Conservation (phyloP, 1,140 invertebrate species). For the Bombus pascuorum region DNA sequence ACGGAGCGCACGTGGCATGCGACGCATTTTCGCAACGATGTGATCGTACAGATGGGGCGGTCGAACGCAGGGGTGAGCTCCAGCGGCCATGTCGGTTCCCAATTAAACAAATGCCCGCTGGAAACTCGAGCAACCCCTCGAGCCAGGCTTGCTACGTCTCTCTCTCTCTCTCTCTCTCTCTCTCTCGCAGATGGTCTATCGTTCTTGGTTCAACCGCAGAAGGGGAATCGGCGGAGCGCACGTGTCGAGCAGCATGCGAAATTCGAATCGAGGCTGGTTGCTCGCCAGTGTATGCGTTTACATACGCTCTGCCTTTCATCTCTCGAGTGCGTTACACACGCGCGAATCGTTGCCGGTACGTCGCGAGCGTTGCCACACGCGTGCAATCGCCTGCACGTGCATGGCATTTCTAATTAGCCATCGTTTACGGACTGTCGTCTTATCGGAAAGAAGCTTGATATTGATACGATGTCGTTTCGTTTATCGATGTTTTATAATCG, state of each 20-base stretch:
- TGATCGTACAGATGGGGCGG: conserved; percentile 53
- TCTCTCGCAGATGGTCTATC: conserved; percentile 4
- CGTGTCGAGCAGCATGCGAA: conserved; percentile 71
- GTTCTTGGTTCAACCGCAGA: conserved; percentile 49
- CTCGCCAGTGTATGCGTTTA: conserved; percentile 2
- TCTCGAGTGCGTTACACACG: conserved; percentile 14
- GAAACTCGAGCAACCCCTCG: conserved; percentile 68
- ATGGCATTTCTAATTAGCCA: conserved; percentile 38
- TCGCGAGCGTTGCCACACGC: background rate
- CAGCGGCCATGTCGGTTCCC: conserved; percentile 73
- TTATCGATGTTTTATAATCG: no score
- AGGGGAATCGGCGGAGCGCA: conserved; percentile 59
- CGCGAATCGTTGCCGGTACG: conserved; percentile 29
- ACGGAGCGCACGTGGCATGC: conserved; percentile 20
- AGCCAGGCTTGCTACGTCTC: conserved; percentile 24
- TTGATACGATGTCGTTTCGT: no score
- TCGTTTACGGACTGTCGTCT: no score
- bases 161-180: conserved; percentile 4
- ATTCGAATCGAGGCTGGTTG: conserved; percentile 42
- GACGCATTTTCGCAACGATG: conserved; percentile 50
- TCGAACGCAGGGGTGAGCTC: conserved; percentile 48
- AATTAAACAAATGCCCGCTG: conserved; percentile 77
- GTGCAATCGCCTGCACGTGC: background rate
- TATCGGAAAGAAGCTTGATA: no score
- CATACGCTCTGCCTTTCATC: conserved; percentile 18